These are phyloP conservation scores for Suricata suricatta DNA, from an alignment of 2,113 vertebrate species.

Conservation along the genomic window DNA sequence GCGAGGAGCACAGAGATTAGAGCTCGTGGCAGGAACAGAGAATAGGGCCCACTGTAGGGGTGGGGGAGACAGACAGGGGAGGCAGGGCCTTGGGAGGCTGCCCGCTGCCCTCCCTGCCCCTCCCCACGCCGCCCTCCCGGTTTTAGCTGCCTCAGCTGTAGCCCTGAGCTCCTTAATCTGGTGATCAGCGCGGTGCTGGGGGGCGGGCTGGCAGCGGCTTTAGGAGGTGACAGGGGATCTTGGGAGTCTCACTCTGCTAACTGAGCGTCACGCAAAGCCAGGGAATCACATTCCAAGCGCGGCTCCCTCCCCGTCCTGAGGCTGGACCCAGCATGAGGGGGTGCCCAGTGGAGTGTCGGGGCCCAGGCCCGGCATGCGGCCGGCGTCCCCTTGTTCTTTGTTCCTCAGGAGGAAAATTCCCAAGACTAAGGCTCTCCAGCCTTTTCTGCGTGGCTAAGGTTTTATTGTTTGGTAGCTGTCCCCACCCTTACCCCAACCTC, in stretches of 20 bases:
- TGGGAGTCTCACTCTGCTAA: constrained; percentile 89
- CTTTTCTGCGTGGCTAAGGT: not conserved
- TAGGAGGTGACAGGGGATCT: constrained; percentile 92
- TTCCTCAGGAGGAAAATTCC: constrained; percentile 48
- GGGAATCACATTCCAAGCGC: constrained; percentile 86
- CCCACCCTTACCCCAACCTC: not conserved
- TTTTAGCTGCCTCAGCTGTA: constrained; percentile 89
- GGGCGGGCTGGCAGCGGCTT: constrained; percentile 91
- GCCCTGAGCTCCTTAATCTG: constrained; percentile 93
- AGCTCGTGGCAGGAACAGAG: not conserved
- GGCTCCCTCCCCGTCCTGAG: constrained; percentile 58
- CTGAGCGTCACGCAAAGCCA: constrained; percentile 87
- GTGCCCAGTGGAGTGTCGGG: constrained; percentile 67
- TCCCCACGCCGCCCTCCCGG: not conserved
- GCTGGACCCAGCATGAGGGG: constrained; percentile 69
- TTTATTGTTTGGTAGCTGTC: not conserved
- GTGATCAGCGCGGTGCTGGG: constrained; percentile 92
- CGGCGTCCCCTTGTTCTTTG: constrained; percentile 78
- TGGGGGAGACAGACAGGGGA: too few relatives aligned
- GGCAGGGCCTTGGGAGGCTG: not conserved
- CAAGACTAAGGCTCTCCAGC: not conserved
- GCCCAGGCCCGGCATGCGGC: not conserved
- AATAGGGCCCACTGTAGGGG: not conserved
- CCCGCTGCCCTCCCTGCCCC: not conserved
- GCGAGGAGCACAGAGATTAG: not conserved